Base-by-base conservation (phyloP, 2,888 invertebrate genomes). In the Athripsodes cinereus region DNA sequence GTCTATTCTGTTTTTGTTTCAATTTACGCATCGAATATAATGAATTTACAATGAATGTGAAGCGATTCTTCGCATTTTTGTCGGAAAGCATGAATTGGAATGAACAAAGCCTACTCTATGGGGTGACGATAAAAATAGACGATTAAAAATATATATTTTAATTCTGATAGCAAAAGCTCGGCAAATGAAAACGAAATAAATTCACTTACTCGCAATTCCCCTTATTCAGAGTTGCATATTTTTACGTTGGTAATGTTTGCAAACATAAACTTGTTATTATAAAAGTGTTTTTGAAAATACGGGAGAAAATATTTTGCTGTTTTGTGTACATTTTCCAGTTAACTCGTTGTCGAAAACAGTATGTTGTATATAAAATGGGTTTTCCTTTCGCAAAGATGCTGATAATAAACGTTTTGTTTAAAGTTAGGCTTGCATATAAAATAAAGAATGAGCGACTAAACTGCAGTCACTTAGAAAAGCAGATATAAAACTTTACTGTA, bases 41-140 rank as follows among this genome's bases (percentile, higher is more conserved):
- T 21, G 50, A 26, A 22, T 50, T 50, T n/a, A 50, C 50, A 22
- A 50, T 50, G 50, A 50, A 26, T 52, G 51, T 46, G 52, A 53
- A 46, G 53, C 59, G 52, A 57, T 51, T 22, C 52, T 53, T 57
- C 54, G 57, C 60, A 60, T 57, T 57, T 60, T 57, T 53, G 52
- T 52, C 47, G 16, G 35, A 11, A 47, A 54, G 52, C 44, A 51
- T 52, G 47, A 55, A 59, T 55, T 59, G 34, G 35, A 50, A 52
- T 55, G 52, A 59, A 59, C 52, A 58, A 58, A 53, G 53, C 40
- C 21, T n/a, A 22, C 5, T 22, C 5, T 26, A 26, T 10, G 26
- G 26, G 26, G 26, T 26, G 26, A 26, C 10, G 26, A 26, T 6
- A 26, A 26, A 26, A 26, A 26, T 26, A 35, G 35, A 22, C 34